Percentiles rank a stretch among this genome's conserved stretches.
Conservation (phyloP, 2,888 invertebrate genomes). For the Criorhina ranunculi region DNA sequence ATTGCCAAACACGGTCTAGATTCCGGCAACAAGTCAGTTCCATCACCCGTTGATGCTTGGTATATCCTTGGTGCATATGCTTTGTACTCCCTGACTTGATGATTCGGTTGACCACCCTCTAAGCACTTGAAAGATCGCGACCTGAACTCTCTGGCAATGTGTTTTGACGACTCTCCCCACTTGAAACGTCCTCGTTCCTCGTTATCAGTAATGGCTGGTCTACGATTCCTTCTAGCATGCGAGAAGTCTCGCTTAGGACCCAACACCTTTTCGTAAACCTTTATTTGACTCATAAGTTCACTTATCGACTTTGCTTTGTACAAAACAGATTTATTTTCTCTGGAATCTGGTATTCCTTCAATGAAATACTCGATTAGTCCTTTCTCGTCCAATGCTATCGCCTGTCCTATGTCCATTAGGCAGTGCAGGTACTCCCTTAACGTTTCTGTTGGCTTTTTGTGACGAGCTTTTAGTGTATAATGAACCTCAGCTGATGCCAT, state of each 20-base stretch:
- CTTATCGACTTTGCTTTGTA: conserved; percentile 30
- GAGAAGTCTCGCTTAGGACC: background rate
- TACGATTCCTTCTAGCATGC: background rate
- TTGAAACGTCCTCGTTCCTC: conserved; percentile 25
- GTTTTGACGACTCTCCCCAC: conserved; percentile 30
- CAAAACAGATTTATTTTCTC: conserved; percentile 25
- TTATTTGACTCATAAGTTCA: conserved; percentile 24
- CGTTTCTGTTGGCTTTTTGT: background rate
- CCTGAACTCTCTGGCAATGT: conserved; percentile 24
- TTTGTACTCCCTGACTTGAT: background rate
- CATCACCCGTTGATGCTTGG: no score
- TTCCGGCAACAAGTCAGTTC: no score
- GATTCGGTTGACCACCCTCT: conserved; percentile 22
- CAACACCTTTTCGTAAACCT: conserved; percentile 1
- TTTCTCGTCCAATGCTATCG: conserved; percentile 8
- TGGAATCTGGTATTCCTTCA: conserved; percentile 32
- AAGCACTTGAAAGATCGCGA: conserved; percentile 8
- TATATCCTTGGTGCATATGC: no score
- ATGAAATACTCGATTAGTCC: conserved; percentile 32
- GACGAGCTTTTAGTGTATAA: background rate
- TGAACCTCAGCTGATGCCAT: background rate
- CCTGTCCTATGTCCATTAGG: background rate
- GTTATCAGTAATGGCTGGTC: background rate
- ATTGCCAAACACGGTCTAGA: no score
- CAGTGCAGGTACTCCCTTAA: background rate